phyloP scores from a whole-genome alignment of 2,113 vertebrate species.

The Cyphomyrus discorhynchus region DNA sequence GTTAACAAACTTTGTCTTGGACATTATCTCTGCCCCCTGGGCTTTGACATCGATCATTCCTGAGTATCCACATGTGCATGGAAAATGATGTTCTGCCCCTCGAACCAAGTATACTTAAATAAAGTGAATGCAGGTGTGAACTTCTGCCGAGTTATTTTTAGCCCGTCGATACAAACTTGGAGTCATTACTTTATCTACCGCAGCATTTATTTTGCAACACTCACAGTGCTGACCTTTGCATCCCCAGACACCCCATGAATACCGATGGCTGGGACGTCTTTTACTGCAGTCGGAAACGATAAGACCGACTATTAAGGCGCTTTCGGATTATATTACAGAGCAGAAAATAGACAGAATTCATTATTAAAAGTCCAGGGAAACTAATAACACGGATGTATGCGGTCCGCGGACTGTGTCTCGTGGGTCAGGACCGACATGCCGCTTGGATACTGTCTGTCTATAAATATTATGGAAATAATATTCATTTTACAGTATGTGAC shows the following conservation, averaged over 20 bases:
- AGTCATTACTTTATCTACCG: conserved; percentile 29
- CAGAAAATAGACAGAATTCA: not conserved
- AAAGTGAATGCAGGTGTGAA: conserved; percentile 44
- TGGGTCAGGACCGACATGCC: not conserved
- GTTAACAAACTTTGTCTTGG: not conserved
- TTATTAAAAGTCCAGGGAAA: not conserved
- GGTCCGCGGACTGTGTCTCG: not conserved
- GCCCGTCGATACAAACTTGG: conserved; percentile 15
- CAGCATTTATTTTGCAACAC: conserved; percentile 34
- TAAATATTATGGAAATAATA: not conserved
- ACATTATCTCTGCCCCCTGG: not conserved
- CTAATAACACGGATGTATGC: not conserved
- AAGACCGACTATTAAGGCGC: not conserved
- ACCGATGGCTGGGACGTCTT: conserved; percentile 23
- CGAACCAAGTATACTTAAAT: not conserved
- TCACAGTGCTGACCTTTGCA: conserved; percentile 33
- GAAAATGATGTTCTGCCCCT: not conserved
- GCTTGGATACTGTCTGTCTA: not conserved
- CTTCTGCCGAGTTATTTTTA: conserved; percentile 31
- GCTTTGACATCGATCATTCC: not conserved
- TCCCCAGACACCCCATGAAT: conserved; percentile 30
- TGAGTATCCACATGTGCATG: not conserved
- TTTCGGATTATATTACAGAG: not conserved
- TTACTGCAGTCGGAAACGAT: not conserved
- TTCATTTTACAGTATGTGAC: conserved; percentile 3